These are phyloP conservation scores for Protonemura montana DNA, from an alignment of 2,888 invertebrate species.

Conservation along the genomic window DNA sequence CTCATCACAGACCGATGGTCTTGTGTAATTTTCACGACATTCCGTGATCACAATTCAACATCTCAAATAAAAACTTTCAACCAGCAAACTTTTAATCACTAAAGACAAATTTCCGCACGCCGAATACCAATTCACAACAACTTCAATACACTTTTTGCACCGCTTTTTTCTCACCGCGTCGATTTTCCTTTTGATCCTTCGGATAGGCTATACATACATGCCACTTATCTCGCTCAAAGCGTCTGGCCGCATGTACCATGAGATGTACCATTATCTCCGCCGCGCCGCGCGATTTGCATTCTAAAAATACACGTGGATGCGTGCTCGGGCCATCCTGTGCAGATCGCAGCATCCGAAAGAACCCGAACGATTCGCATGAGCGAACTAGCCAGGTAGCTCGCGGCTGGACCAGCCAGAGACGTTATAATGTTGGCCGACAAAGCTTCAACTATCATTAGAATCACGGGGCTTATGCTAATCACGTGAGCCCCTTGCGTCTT, in stretches of 20 bases:
- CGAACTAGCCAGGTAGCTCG: neutral
- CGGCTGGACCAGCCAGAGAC: constrained; percentile 14
- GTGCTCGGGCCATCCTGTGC: neutral
- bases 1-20: neutral
- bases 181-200: neutral
- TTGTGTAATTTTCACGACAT: neutral
- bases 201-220: constrained; percentile 12
- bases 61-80: too few species aligned
- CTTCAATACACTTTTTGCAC: neutral
- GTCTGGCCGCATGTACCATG: neutral
- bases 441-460: constrained; percentile 18
- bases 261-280: neutral
- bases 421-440: constrained; percentile 21
- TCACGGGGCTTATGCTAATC: constrained; percentile 31
- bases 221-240: neutral
- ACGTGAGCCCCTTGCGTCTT: neutral
- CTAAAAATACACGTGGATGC: neutral
- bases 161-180: neutral
- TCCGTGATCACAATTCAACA: neutral
- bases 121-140: neutral
- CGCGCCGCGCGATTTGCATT: constrained; percentile 7
- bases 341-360: neutral
- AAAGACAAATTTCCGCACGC: too few species aligned
- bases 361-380: neutral
- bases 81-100: too few species aligned